These are phyloP conservation scores for Dryocosmus kuriphilus DNA, from an alignment of 2,888 invertebrate species.

Conservation along the genomic window DNA sequence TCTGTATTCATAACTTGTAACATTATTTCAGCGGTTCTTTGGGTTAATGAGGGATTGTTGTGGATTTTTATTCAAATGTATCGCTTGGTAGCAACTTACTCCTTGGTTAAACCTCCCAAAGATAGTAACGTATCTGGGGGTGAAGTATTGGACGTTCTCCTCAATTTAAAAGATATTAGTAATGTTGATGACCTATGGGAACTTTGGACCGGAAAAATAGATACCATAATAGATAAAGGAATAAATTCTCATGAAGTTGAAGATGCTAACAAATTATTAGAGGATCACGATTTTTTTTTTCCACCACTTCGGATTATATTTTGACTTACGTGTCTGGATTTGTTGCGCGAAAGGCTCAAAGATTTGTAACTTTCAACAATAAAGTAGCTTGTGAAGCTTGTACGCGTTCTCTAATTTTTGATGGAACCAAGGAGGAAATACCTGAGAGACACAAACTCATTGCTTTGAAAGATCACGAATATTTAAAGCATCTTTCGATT, in stretches of 20 bases:
- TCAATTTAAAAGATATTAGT: slow-evolving; percentile 23
- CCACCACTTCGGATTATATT: background rate
- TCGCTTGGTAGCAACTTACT: slow-evolving; percentile 8
- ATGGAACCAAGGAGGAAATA: no score
- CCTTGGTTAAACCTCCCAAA: slow-evolving; percentile 27
- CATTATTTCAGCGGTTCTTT: slow-evolving; percentile 25
- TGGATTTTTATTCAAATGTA: slow-evolving; percentile 38
- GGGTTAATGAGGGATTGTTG: slow-evolving; percentile 38
- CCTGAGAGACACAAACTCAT: no score
- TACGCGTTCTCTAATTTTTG: no score
- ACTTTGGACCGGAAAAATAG: background rate
- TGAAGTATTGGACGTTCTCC: slow-evolving; percentile 13
- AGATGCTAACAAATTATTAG: background rate
- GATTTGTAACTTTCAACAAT: no score
- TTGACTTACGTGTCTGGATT: no score
- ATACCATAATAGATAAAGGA: background rate
- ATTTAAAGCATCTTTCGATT: no score
- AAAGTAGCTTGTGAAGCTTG: no score
- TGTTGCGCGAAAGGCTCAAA: no score
- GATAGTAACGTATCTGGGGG: slow-evolving; percentile 27
- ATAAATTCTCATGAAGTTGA: background rate
- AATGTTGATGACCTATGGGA: background rate
- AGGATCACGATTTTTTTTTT: background rate
- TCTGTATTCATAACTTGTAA: background rate
- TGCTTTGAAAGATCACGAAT: no score